Base-by-base conservation (phyloP, 1,140 invertebrate genomes). In the Anastatus disparis region DNA sequence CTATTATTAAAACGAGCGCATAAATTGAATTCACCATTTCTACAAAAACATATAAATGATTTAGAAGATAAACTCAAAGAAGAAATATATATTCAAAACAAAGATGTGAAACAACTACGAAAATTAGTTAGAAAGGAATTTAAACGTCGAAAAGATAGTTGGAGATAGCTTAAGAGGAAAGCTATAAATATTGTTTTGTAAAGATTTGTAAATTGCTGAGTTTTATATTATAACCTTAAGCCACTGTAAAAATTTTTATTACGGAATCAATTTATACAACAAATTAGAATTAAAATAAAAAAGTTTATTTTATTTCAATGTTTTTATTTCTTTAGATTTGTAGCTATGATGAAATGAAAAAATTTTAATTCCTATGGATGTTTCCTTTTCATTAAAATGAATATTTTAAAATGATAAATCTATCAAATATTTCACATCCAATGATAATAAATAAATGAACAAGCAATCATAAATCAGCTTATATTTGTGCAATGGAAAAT, bases 31-130 rank as follows among this genome's bases (percentile, higher is more conserved):
- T 4, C 35, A 48, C 56, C 66, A 29, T 13, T 29, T 8, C 9
- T 70, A 3, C 13, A 42, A 0, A 56, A 67, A 9, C 46, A 76
- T n/a, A 27, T 78, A 24, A 2, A 35, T 15, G 17, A 17, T 0
- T 50, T 78, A 3, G 7, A 29, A 46, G 71, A 58, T 50, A 35
- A 77, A 62, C 38, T 77, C 22, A 12, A 52, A n/a, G 35, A 63
- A 8, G 40, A 35, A 31, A 53, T 29, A 3, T 7, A 22, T 31
- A 2, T 69, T n/a, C 12, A 22, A 3, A 2, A 27, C 22, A 48
- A 27, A 31, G 50, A 67, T 13, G 12, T 15, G 2, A 40, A 58
- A 40, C 13, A 3, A 10, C 40, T 61, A 10, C 53, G 27, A n/a
- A 48, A 61, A 10, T 26, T 46, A 29, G n/a, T 58, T 38, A 10